Conservation (phyloP, 2,113 vertebrate genomes). For the Etheostoma spectabile region DNA sequence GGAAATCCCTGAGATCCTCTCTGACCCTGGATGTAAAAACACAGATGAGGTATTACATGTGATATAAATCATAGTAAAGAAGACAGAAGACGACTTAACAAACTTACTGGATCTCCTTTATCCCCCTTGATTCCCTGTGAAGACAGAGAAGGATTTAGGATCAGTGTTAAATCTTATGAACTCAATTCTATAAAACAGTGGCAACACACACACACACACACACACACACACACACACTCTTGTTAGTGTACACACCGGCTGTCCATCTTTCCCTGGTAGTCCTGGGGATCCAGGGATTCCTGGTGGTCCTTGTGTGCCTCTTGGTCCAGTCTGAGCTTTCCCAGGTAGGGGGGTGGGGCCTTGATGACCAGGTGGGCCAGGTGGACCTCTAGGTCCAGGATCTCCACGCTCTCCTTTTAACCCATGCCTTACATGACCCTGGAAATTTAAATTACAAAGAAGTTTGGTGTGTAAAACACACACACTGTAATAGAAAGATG, state of each 20-base stretch:
- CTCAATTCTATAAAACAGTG: not conserved
- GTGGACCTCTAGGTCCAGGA: constrained; percentile 69
- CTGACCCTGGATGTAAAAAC: constrained; percentile 79
- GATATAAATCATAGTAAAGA: not conserved
- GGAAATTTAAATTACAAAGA: not conserved
- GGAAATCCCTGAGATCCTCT: constrained; percentile 74
- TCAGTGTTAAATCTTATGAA: not conserved
- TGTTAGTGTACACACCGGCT: constrained; percentile 58
- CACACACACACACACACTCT: not conserved
- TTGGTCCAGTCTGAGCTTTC: constrained; percentile 57
- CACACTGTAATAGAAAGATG: not conserved
- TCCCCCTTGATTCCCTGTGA: constrained; percentile 81
- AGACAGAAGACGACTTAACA: not conserved
- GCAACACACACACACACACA: not conserved
- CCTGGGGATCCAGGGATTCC: constrained; percentile 70
- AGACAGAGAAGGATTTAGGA: not conserved
- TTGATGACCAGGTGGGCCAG: constrained; percentile 73
- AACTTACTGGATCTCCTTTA: constrained; percentile 79
- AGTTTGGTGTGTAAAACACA: not conserved
- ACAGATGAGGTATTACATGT: not conserved
- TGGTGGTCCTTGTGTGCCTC: constrained; percentile 73
- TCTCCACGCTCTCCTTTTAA: constrained; percentile 82
- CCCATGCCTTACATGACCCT: constrained; percentile 53
- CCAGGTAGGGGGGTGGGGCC: constrained; percentile 49
- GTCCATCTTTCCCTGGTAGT: constrained; percentile 74